phyloP scores from a whole-genome alignment of 2,797 vertebrate genomes.

The Schizopygopsis pylzovi region DNA sequence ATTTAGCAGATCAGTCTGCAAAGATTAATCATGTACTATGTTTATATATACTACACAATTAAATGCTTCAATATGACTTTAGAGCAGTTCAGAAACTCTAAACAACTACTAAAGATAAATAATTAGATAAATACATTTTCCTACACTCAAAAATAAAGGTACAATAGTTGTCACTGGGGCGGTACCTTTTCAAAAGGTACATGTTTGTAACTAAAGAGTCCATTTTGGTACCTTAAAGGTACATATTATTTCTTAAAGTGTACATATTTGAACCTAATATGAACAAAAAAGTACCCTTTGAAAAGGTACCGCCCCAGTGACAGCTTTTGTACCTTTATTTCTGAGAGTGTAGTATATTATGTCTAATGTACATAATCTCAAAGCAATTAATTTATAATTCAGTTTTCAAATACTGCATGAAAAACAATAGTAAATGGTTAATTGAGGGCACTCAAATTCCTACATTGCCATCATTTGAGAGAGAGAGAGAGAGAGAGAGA shows the following conservation, averaged over 20 bases:
- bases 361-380: not conserved
- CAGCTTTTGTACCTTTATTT: no score
- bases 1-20: not conserved
- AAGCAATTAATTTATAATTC: not conserved
- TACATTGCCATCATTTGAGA: not conserved
- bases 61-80: not conserved
- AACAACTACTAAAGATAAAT: not conserved
- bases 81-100: not conserved
- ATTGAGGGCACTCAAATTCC: not conserved
- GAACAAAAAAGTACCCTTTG: no score
- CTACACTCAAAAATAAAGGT: no score
- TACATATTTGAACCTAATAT: no score
- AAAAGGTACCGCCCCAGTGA: no score
- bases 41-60: not conserved
- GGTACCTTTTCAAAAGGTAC: no score
- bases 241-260: no score
- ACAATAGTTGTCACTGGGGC: no score
- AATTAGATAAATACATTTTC: not conserved
- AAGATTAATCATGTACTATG: not conserved
- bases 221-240: no score
- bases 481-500: not conserved
- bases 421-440: not conserved
- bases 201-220: no score
- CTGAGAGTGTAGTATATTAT: not conserved
- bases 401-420: not conserved